Evolutionary conservation across 2,888 invertebrate genomes (phyloP).

Genomic region (Caradrina kadenii): DNA sequence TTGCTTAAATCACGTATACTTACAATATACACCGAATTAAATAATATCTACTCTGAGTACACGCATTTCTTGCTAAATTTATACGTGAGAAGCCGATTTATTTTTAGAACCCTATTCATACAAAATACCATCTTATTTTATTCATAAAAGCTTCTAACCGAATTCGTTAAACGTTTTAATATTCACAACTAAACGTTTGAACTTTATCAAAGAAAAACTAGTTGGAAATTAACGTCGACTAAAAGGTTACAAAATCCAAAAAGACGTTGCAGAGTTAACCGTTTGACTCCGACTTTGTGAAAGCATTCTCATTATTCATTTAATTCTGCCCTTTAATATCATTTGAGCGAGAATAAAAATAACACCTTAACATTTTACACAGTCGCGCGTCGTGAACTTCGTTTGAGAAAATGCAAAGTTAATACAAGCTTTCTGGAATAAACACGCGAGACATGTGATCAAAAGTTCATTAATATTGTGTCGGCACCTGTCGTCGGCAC

Average conservation of each 20-base stretch:
- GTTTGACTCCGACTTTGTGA: constrained; percentile 39
- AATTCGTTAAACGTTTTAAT: constrained; percentile 28
- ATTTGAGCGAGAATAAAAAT: constrained; percentile 35
- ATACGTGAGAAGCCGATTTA: neutral
- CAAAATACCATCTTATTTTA: constrained; percentile 5
- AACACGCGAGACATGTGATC: neutral
- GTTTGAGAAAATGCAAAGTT: constrained; percentile 21
- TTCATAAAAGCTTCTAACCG: constrained; percentile 32
- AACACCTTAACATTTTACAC: constrained; percentile 23
- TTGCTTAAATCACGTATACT: constrained; percentile 7
- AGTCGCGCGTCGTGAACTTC: constrained; percentile 10
- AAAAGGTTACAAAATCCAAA: constrained; percentile 39
- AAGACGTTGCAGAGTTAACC: constrained; percentile 24
- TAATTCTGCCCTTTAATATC: constrained; percentile 42
- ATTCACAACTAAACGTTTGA: constrained; percentile 35
- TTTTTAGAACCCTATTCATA: neutral
- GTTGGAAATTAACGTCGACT: constrained; percentile 32
- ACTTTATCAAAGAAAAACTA: constrained; percentile 46
- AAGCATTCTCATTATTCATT: constrained; percentile 50
- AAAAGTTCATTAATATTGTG: neutral
- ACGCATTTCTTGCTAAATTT: neutral
- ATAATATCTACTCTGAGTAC: neutral
- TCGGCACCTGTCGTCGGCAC: too few species aligned
- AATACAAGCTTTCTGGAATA: neutral
- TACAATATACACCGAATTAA: neutral